Evolutionary conservation across 1,140 invertebrate species (phyloP), one percentile per base, ranked within the genome.

Genomic region (Notospermus geniculatus): DNA sequence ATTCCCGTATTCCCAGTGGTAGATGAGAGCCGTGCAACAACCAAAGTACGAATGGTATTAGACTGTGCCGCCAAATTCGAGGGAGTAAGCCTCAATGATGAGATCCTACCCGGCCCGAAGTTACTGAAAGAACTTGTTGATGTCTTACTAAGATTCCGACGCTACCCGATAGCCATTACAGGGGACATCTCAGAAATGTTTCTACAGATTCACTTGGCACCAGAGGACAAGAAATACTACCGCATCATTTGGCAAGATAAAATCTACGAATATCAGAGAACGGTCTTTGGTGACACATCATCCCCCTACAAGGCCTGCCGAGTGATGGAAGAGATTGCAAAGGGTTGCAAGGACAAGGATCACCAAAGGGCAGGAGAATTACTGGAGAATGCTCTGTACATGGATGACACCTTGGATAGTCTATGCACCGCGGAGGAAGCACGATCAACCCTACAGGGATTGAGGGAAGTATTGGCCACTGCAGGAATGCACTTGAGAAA

Each of bases 91-190:
- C 57, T 76, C 0, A 74, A 76, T 59, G 45, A 68, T 15, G 19
- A 53, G 5, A 43, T 74, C 17, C 50, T 66, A 4, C 22, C 55
- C 0, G 72, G 74, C 13, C 78, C 82, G 17, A 71, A 73, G 54
- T 46, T 84, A 0, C 80, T 82, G 83, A 0, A 80, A 82, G 65
- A 71, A 46, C 57, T 43, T 9, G 29, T 58, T 66, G 19, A 25
- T 59, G 2, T 57, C 17, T 25, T 74, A 22, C 27, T 66, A 0
- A 52, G 62, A n/a, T 71, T 72, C 54, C 54, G 72, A 4, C 11
- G 61, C 39, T 56, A 66, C 27, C 57, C 53, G 15, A 59, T 74
- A 15, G 70, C 71, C 15, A 22, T 71, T 1, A 59, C 62, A 27
- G 54, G 60, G 17, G 60, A 67, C 61, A 67, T 71, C 4, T 29